Percentiles rank a stretch among this genome's conserved stretches.
Evolutionary conservation across 2,113 vertebrate genomes (phyloP).

Genomic region (Amphilophus citrinellus): DNA sequence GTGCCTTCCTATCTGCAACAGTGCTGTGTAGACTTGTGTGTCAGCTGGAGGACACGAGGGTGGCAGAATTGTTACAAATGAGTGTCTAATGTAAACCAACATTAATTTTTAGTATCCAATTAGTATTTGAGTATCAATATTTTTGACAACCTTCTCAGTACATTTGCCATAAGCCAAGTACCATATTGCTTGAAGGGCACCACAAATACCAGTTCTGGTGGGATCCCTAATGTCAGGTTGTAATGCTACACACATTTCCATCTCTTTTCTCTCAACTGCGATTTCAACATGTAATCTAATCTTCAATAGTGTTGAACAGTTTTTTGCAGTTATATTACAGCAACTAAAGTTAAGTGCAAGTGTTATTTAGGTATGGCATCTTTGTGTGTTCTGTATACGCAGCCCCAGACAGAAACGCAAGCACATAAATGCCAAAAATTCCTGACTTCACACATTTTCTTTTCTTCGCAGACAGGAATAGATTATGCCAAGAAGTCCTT

Average conservation of each 20-base stretch:
- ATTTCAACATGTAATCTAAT: not conserved
- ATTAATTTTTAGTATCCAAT: not conserved
- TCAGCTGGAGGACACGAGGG: too few species aligned
- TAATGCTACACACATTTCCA: not conserved
- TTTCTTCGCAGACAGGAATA: not conserved
- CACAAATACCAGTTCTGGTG: not conserved
- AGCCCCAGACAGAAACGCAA: not conserved
- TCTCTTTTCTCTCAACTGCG: not conserved
- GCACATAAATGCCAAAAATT: not conserved
- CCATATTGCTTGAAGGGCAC: not conserved
- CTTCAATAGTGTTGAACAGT: not conserved
- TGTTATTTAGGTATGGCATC: not conserved
- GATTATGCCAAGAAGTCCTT: not conserved
- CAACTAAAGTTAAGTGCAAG: not conserved
- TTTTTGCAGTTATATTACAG: not conserved
- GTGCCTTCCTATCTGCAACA: not conserved
- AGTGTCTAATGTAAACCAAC: not conserved
- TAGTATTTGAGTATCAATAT: not conserved
- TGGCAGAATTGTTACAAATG: not conserved
- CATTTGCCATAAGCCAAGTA: too few species aligned
- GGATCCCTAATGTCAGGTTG: not conserved
- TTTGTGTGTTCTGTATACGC: not conserved
- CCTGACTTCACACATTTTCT: not conserved
- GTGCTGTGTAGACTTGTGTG: too few species aligned
- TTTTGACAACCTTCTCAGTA: not conserved